Percentiles rank a stretch among this genome's conserved stretches.
phyloP scores from a whole-genome alignment of 2,113 vertebrate genomes.

The Silurus meridionalis region DNA sequence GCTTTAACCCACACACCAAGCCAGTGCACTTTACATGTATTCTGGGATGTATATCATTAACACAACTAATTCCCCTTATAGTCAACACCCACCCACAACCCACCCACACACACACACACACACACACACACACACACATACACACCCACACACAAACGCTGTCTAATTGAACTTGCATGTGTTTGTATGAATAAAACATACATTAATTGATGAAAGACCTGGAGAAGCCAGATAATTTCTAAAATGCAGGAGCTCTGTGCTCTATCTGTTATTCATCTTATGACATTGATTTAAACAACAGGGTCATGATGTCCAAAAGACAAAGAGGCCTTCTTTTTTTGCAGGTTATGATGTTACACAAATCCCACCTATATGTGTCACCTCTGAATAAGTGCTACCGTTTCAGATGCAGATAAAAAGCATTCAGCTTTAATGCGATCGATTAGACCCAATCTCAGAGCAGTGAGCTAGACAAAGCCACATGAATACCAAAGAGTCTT shows the following conservation, averaged over 20 bases:
- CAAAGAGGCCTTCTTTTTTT: background rate
- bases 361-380: background rate
- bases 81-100: background rate
- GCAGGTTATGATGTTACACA: background rate
- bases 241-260: constrained; percentile 16
- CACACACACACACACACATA: constrained; percentile 3
- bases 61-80: background rate
- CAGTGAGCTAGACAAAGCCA: background rate
- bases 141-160: background rate
- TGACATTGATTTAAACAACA: background rate
- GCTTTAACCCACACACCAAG: background rate
- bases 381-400: background rate
- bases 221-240: constrained; percentile 29
- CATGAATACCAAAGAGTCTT: background rate
- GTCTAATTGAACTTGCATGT: background rate
- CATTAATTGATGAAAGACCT: constrained; percentile 40
- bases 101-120: background rate
- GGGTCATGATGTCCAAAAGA: background rate
- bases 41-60: constrained; percentile 16
- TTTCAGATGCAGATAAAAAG: background rate
- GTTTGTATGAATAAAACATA: constrained; percentile 34
- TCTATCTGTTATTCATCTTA: constrained; percentile 14
- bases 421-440: background rate
- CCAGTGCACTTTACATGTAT: constrained; percentile 4
- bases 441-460: background rate